Evolutionary conservation across 2,113 vertebrate species (phyloP), one percentile per base, ranked within the genome.

Genomic region (Dermatemys mawii): DNA sequence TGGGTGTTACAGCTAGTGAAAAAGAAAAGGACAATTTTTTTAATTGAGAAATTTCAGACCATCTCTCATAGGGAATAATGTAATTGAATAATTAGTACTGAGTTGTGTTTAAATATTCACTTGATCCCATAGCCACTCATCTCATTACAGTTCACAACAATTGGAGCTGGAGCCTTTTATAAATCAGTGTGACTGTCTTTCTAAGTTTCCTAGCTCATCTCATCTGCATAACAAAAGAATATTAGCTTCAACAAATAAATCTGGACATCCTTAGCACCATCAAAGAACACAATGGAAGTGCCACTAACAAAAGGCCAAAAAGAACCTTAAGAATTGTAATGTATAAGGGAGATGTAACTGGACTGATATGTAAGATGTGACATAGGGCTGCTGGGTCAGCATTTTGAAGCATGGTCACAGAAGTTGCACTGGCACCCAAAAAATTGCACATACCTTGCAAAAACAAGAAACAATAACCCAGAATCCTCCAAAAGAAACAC

Each of bases 1-100:
- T 90, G 73, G 38, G 27, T 87, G 54, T 89, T 89, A 89, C 21
- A 84, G 29, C 14, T 90, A 83, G 93, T 67, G 13, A 38, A 44
- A 83, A 89, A 50, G 29, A 90, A 26, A 12, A n/a, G 17, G 32
- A 24, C n/a, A 90, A 3, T 90, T 53, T 22, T 95, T 87, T 84
- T 89, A 82, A 67, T 80, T 88, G 24, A 60, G 89, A 55, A 83
- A 86, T 3, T 82, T 51, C 83, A 75, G 53, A 73, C 81, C 19
- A 78, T 49, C 38, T 84, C 49, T 44, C 86, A 84, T 63, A 13
- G 10, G 11, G 17, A 96, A 54, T 7, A 76, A 70, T 92, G 9
- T 93, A 83, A 90, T 44, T 86, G 86, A 89, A 48, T n/a, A 54
- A 93, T 32, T 63, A 93, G 11, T 84, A 92, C 27, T 73, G 51